Conservation (phyloP, 2,797 vertebrate genomes). For the Anolis apletophallus region DNA sequence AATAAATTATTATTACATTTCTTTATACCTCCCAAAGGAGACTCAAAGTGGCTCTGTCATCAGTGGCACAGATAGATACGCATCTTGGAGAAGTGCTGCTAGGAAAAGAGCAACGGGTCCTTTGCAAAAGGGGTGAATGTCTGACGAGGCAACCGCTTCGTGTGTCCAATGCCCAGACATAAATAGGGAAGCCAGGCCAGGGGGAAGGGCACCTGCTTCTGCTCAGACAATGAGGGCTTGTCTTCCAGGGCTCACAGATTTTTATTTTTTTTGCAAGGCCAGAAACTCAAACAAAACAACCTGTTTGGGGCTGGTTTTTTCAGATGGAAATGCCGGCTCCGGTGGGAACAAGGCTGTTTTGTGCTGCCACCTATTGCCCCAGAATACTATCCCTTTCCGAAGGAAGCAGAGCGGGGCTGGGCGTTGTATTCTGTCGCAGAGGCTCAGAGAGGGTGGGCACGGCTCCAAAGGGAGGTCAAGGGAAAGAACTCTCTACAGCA, state of each 20-base stretch:
- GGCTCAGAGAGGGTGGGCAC: not conserved
- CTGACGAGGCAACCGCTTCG: not conserved
- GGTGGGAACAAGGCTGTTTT: conserved; percentile 36
- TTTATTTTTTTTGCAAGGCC: conserved; percentile 6
- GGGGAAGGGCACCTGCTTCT: not conserved
- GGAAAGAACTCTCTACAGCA: not conserved
- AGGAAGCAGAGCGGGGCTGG: not conserved
- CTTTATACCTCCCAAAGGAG: too few relatives aligned
- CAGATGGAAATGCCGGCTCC: not conserved
- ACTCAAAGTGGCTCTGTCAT: too few relatives aligned
- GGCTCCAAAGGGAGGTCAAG: not conserved
- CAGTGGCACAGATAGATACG: too few relatives aligned
- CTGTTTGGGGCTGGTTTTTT: fast-evolving
- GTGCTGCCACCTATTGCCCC: conserved; percentile 58
- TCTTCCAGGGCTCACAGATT: not conserved
- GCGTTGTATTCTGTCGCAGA: not conserved
- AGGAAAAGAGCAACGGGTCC: not conserved
- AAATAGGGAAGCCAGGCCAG: not conserved
- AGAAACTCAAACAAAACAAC: not conserved
- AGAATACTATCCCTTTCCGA: not conserved
- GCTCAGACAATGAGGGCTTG: not conserved
- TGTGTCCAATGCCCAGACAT: not conserved
- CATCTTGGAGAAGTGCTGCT: not conserved
- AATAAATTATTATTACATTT: too few relatives aligned
- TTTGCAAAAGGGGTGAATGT: not conserved